phyloP scores from a whole-genome alignment of 2,888 invertebrate species.

The Andrena haemorrhoa region DNA sequence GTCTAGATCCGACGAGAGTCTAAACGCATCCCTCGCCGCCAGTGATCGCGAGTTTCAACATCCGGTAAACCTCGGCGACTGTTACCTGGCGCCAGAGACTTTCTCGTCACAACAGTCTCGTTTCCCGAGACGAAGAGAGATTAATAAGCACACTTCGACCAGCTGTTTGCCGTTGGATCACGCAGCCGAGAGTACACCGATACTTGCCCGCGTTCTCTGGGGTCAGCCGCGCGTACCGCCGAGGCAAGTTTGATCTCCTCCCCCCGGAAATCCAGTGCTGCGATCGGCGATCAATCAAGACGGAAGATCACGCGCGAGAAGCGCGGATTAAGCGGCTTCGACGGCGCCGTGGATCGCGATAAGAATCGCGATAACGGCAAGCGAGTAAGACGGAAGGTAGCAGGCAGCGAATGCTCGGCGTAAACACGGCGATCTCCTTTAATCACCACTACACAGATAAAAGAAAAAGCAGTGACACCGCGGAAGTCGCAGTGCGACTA shows the following conservation, averaged over 20 bases:
- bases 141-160: constrained; percentile 19
- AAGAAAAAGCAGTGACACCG: constrained; percentile 16
- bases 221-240: no score
- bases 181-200: background rate
- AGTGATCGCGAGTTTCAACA: constrained; percentile 34
- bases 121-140: constrained; percentile 13
- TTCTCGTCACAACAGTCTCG: constrained; percentile 21
- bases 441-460: constrained; percentile 54
- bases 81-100: constrained; percentile 41
- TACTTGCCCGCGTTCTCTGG: no score
- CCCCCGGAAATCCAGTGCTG: no score
- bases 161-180: constrained; percentile 32
- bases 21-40: background rate
- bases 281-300: background rate
- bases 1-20: background rate
- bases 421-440: constrained; percentile 59
- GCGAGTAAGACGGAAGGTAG: constrained; percentile 16
- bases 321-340: constrained; percentile 7
- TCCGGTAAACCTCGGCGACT: constrained; percentile 15
- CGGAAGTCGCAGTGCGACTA: constrained; percentile 8
- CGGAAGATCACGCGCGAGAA: background rate
- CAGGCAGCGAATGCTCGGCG: constrained; percentile 9
- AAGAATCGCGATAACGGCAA: constrained; percentile 26
- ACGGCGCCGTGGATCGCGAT: constrained; percentile 5
- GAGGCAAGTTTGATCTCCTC: no score